These are phyloP conservation scores for Acleris literana DNA, from an alignment of 2,888 invertebrate genomes.

Conservation along the genomic window DNA sequence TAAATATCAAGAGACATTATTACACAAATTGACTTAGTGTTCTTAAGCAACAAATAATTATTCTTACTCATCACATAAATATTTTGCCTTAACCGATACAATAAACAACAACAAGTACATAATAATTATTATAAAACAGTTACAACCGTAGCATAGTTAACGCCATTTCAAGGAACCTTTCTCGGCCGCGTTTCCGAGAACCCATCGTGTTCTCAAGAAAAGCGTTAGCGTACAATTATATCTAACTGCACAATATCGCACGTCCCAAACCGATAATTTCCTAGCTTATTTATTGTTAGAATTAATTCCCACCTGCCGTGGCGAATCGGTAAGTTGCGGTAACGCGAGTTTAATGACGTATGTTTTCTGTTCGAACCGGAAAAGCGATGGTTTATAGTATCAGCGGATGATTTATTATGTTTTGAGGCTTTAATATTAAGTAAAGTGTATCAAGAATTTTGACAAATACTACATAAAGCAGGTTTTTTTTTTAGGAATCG, in stretches of 20 bases:
- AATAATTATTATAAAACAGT: not conserved
- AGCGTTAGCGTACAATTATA: constrained; percentile 19
- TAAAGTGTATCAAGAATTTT: not conserved
- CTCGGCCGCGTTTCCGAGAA: constrained; percentile 21
- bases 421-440: not conserved
- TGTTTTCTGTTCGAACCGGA: constrained; percentile 20
- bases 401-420: not conserved
- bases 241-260: constrained; percentile 12
- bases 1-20: too few species aligned
- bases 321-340: constrained; percentile 29
- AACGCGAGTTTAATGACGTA: constrained; percentile 15
- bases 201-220: constrained; percentile 20
- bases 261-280: constrained; percentile 33
- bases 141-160: not conserved
- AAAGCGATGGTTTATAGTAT: constrained; percentile 9
- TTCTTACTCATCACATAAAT: too few species aligned
- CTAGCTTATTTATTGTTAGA: constrained; percentile 26
- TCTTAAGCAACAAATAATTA: too few species aligned
- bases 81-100: too few species aligned
- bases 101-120: not conserved
- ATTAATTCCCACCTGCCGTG: constrained; percentile 24
- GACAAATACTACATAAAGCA: not conserved
- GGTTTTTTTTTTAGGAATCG: too few species aligned
- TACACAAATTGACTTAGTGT: too few species aligned
- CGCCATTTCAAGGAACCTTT: constrained; percentile 6